Evolutionary conservation across 2,888 invertebrate species (phyloP).

Genomic region (Lithophane socia): DNA sequence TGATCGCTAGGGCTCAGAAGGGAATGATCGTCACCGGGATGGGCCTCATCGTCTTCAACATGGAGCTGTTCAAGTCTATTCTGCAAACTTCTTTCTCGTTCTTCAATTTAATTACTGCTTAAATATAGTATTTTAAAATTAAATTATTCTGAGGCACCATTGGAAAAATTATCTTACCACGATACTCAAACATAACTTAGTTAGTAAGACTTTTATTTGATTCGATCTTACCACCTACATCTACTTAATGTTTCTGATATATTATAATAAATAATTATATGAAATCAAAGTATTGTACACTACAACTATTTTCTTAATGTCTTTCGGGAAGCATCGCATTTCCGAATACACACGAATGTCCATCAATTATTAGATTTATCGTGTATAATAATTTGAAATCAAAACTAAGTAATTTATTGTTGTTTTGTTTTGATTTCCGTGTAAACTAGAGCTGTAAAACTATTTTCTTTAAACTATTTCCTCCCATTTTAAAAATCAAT

Average conservation of each 20-base stretch:
- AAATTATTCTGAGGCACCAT: background rate
- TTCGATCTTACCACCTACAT: background rate
- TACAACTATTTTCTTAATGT: no score
- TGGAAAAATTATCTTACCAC: background rate
- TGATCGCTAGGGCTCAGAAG: conserved; percentile 79
- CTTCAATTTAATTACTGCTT: conserved; percentile 79
- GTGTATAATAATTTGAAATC: no score
- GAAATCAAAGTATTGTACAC: background rate
- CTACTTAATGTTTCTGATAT: background rate
- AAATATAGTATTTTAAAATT: background rate
- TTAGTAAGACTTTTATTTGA: background rate
- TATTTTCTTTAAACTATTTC: no score
- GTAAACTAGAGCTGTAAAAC: no score
- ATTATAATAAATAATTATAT: background rate
- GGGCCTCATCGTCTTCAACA: conserved; percentile 78
- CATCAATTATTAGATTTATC: no score
- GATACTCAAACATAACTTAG: background rate
- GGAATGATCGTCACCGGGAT: conserved; percentile 76
- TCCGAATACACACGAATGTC: no score
- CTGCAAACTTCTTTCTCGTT: conserved; percentile 83
- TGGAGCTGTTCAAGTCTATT: conserved; percentile 82
- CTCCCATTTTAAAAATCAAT: no score
- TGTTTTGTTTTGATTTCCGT: no score
- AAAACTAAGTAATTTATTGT: no score
- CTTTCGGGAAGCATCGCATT: no score